These are phyloP conservation scores for Pandemis cinnamomeana DNA, from an alignment of 2,888 invertebrate species.

Conservation along the genomic window DNA sequence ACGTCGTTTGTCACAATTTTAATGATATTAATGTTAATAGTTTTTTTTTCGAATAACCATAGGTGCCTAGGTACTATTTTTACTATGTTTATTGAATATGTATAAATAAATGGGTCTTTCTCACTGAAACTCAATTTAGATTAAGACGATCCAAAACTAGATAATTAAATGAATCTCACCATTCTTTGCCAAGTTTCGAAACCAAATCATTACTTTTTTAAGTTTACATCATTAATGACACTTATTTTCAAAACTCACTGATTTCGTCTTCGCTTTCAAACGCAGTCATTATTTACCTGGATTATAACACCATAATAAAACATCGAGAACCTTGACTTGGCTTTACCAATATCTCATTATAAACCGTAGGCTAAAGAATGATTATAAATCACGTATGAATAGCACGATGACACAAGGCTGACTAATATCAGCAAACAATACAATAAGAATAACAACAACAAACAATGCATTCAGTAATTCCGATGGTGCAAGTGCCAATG, in stretches of 20 bases:
- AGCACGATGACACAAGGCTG: conserved; percentile 2
- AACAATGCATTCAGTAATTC: conserved; percentile 8
- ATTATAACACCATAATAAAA: background rate
- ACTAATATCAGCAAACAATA: conserved; percentile 6
- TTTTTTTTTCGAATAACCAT: too few species aligned
- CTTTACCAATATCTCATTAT: background rate
- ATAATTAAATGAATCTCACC: too few species aligned
- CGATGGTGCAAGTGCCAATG: background rate
- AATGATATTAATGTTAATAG: too few species aligned
- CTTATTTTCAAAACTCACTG: background rate
- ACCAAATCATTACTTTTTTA: too few species aligned
- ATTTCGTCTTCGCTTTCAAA: background rate
- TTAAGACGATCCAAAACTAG: too few species aligned
- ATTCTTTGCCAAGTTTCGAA: too few species aligned
- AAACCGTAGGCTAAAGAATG: background rate
- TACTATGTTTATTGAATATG: too few species aligned
- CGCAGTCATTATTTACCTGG: conserved; percentile 1
- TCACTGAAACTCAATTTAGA: too few species aligned
- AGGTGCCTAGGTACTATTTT: too few species aligned
- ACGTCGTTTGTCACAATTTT: too few species aligned
- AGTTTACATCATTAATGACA: too few species aligned
- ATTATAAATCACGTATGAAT: conserved; percentile 15
- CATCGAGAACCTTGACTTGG: background rate
- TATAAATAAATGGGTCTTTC: too few species aligned
- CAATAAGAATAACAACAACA: background rate